Evolutionary conservation across 2,113 vertebrate genomes (phyloP).

Genomic region (Orientallactaga bullata): DNA sequence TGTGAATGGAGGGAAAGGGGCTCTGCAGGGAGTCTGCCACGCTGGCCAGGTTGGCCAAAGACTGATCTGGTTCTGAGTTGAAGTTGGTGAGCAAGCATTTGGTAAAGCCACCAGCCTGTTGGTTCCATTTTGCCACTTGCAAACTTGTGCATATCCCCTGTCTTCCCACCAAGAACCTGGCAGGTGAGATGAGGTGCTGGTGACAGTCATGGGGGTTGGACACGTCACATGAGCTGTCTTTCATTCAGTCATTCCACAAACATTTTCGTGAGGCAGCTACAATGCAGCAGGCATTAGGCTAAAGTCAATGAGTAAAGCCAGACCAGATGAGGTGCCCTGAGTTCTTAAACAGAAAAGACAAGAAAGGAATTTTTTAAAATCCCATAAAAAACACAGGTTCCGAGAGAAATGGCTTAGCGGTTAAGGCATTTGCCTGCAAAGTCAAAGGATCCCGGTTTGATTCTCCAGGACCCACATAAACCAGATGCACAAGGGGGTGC

Average conservation of each 20-base stretch:
- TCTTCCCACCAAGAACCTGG: neutral
- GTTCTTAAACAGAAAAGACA: neutral
- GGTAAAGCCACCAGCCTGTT: neutral
- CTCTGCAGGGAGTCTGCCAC: neutral
- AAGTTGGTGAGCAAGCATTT: neutral
- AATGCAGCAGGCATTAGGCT: neutral
- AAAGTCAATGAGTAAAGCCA: neutral
- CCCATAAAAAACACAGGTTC: neutral
- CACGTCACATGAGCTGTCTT: neutral
- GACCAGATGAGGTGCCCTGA: neutral
- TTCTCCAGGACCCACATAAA: too few relatives aligned
- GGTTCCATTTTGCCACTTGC: neutral
- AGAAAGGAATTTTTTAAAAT: neutral
- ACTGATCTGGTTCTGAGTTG: neutral
- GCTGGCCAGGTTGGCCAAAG: neutral
- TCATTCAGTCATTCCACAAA: conserved; percentile 24
- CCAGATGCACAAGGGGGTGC: too few relatives aligned
- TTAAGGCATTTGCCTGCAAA: too few relatives aligned
- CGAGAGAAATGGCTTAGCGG: too few relatives aligned
- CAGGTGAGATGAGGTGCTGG: neutral
- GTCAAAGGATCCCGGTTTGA: too few relatives aligned
- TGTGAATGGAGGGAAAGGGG: too few relatives aligned
- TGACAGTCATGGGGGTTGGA: neutral
- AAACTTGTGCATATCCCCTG: neutral
- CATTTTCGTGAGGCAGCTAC: neutral